A percentile compares a stretch with the other conserved stretches of the same genome.
phyloP scores from a whole-genome alignment of 2,797 vertebrate genomes.

The Atherinosoma microstoma region DNA sequence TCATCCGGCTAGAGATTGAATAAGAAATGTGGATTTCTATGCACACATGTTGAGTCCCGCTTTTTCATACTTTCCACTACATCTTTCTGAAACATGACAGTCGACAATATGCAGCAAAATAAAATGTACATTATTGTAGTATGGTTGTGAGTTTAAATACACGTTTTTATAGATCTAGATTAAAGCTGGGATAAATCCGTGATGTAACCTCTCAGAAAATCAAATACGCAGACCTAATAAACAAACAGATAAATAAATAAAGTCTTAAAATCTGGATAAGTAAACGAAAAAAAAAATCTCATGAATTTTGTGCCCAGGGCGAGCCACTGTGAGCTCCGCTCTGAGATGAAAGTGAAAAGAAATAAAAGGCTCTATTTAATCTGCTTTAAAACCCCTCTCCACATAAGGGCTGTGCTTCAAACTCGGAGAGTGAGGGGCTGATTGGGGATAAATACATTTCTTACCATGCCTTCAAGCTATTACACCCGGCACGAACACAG shows the following conservation, averaged over 20 bases:
- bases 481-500: constrained; percentile 93
- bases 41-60: too few relatives aligned
- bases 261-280: constrained; percentile 84
- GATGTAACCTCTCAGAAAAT: constrained; percentile 71
- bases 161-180: constrained; percentile 66
- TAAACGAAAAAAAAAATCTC: constrained; percentile 82
- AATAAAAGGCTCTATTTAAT: constrained; percentile 99
- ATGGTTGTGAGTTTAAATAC: constrained; percentile 49
- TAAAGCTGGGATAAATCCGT: constrained; percentile 71
- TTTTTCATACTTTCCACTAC: not conserved
- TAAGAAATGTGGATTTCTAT: constrained; percentile 10
- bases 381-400: constrained; percentile 97
- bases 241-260: constrained; percentile 86
- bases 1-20: not conserved
- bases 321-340: constrained; percentile 91
- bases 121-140: constrained; percentile 39
- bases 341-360: constrained; percentile 99
- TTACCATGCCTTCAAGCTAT: constrained; percentile 94
- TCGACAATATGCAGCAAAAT: constrained; percentile 34
- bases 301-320: constrained; percentile 93
- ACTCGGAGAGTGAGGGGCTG: constrained; percentile 93
- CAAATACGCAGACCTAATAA: constrained; percentile 76
- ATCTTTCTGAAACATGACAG: constrained; percentile 26
- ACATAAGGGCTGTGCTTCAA: constrained; percentile 93
- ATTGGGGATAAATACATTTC: constrained; percentile 97